Base-by-base conservation (phyloP, 2,888 invertebrate genomes). In the Matsumyia berberina region DNA sequence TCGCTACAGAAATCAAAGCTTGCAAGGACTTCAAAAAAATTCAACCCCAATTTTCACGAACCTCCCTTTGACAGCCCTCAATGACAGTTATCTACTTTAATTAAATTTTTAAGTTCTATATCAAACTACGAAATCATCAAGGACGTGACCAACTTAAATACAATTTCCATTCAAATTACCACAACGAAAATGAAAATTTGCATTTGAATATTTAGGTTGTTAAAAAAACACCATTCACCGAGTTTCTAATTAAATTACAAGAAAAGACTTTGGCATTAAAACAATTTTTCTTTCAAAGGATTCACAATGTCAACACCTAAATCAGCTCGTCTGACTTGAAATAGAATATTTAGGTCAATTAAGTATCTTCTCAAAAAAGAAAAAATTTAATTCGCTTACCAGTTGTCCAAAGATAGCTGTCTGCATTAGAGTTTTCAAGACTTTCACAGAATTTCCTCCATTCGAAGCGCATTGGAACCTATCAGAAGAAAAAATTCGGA, bases 331-430 rank as follows among this genome's bases (percentile, higher is more conserved):
- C 33, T 0, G 67, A 39, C 39, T 31, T 55, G 31, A 17, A 53
- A 31, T 33, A 24, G 5, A 29, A 12, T 19, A 69, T 57, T 55
- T 44, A 29, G 69, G 69, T 69, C 69, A 69, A 69, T 69, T 69
- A 44, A 44, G 44, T 19, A 55, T 69, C 44, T 31, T 67, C 42
- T 53, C 19, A 44, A 12, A n/a, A 33, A 67, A 44, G 44, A 12
- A n/a, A 33, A 67, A 44, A 55, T 55, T 19, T 19, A 55, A 69
- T 55, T 69, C 8, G 11, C 3, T 44, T 17, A n/a, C 4, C 60
- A 35, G 15, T 60, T 5, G n/a, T 15, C 5, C 9, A 24, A 11
- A 24, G 19, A 17, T 6, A 11, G n/a, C 49, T 49, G n/a, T 24
- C 46, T 46, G 49, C 49, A 49, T 49, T n/a, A n/a, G n/a, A n/a